Base-by-base conservation (phyloP, 2,888 invertebrate genomes). In the Drosophila meridionalis region DNA sequence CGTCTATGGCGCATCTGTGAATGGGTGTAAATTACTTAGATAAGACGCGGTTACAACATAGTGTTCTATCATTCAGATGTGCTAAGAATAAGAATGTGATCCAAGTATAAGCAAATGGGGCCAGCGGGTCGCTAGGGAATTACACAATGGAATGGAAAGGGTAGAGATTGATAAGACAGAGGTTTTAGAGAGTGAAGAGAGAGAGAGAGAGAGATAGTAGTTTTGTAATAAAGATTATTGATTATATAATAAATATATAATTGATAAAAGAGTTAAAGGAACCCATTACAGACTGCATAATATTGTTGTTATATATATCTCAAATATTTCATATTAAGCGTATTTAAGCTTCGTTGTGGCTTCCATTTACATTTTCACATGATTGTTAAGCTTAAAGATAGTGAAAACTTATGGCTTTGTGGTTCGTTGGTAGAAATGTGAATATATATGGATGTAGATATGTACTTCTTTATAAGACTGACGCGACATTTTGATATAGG, bases 1-100 rank as follows among this genome's bases (percentile, higher is more conserved):
- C 90, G 36, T 70, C 69, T 26, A 32, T 36, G 50, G 66, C 14
- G 60, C 90, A 83, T 83, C 86, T 87, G 69, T 43, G 32, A 53
- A 57, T 26, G 12, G 11, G 32, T 7, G 40, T 12, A 56, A 57
- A 20, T 6, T 20, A 30, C 3, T 47, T 34, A 55, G 61, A 43
- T 61, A 59, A 52, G 50, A 55, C 6, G 12, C 32, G 20, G 7
- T 40, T 53, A 12, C 48, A 55, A 43, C 43, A 47, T 47, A 42
- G 11, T 32, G 14, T 26, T 26, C 26, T 30, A 11, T 50, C 45
- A 9, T 26, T 14, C 11, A 14, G 28, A 48, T 65, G 32, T 59
- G 62, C 26, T 52, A 43, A 28, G n/a, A 43, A 52, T 52, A 43
- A 28, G n/a, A 43, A 52, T 14, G 6, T 7, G 14, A 11, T 12